phyloP scores from a whole-genome alignment of 2,113 vertebrate species.

The Lutjanus erythropterus region DNA sequence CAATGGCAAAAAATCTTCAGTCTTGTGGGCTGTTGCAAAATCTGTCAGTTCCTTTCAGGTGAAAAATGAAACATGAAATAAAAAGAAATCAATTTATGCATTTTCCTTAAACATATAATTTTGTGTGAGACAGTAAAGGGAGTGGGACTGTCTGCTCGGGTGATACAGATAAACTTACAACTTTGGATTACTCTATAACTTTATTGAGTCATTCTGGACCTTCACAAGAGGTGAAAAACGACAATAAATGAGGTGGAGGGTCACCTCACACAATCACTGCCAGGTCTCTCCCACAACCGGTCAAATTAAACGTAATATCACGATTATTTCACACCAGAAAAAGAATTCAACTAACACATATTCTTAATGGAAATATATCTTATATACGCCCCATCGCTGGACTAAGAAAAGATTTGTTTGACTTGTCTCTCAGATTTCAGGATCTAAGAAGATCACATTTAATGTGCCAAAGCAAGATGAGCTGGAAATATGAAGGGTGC shows the following conservation, averaged over 20 bases:
- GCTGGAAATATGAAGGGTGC: background rate
- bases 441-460: background rate
- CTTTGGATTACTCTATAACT: background rate
- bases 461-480: background rate
- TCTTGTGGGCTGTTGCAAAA: background rate
- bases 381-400: background rate
- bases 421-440: background rate
- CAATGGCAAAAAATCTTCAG: constrained; percentile 5
- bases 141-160: background rate
- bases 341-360: background rate
- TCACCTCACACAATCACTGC: background rate
- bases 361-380: background rate
- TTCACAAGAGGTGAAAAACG: background rate
- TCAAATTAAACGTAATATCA: background rate
- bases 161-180: background rate
- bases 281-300: background rate
- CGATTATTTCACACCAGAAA: background rate
- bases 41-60: background rate
- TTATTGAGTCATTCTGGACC: background rate
- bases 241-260: background rate
- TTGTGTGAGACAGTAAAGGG: background rate
- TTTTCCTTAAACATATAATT: background rate
- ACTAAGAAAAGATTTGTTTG: background rate
- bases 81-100: background rate
- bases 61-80: constrained; percentile 11